Evolutionary conservation across 1,140 invertebrate genomes (phyloP), one percentile per base, ranked within the genome.

Genomic region (Hestina assimilis): DNA sequence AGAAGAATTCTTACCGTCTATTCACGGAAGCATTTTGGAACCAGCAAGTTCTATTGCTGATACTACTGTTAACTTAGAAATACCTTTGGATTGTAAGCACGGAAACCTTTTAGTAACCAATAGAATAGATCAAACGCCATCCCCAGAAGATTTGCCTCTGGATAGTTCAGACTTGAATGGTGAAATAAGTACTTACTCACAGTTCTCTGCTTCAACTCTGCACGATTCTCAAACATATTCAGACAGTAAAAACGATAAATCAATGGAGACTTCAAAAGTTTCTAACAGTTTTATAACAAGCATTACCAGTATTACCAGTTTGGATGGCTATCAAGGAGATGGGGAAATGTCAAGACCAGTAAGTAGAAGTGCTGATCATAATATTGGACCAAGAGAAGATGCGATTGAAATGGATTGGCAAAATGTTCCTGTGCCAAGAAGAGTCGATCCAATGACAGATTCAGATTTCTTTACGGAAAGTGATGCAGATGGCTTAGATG

Each of bases 401-500:
- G 79, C 67, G 28, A 77, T 87, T 41, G 87, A 89, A 72, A 89
- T 89, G 79, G 84, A 89, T 51, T 90, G 89, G 89, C 89, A 89
- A 66, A 90, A 90, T 73, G 84, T 89, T 26, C 87, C 89, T 0
- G 87, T 90, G 7, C 73, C 87, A 52, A 71, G 93, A 64, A 89
- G 93, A 23, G 91, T 92, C 52, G 94, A 96, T 84, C 94, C 94
- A 1, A 95, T 96, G 94, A 96, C 95, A 0, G 95, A 96, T 83
- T 96, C 95, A 0, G 95, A 96, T 76, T 96, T 96, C 77, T 96
- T 95, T 72, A 96, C 95, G 4, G 95, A 96, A 87, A 95, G 94
- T 66, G 95, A 96, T 85, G 94, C 94, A 0, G 95, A 96, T 76
- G 92, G 92, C 1, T 91, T 93, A 77, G 94, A 95, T 56, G 94